Base-by-base conservation (phyloP, 2,888 invertebrate genomes). In the Abrostola triplasia region DNA sequence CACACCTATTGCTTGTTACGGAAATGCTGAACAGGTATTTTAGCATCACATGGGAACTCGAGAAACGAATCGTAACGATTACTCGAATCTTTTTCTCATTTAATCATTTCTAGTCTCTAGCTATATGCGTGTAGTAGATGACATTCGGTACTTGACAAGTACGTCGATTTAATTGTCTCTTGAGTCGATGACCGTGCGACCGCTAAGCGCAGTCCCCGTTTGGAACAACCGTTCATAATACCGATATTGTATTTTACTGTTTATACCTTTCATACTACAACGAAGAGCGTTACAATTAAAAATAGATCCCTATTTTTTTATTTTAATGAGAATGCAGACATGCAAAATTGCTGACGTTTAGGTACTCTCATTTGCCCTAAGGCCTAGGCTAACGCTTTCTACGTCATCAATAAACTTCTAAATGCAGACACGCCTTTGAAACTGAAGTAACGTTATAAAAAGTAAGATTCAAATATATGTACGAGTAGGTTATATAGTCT, bases 131-230 rank as follows among this genome's bases (percentile, higher is more conserved):
- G 69, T 74, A 77, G 68, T 64, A 76, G 76, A 73, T 79, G 72
- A 74, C 77, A 79, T 76, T 75, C 68, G 70, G 76, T 77, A 76
- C 77, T 84, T 84, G 81, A 81, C 85, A 84, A 76, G 81, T 83
- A 83, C 86, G 85, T 85, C 84, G 84, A 88, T 90, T 88, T 89
- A 90, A 90, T 92, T 91, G 89, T 88, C 88, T 81, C 79, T 67
- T 47, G 84, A 86, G 92, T 91, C 92, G 90, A 90, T 92, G 92
- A 92, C 92, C 92, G 91, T 88, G 83, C 77, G 82, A 86, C 87
- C 84, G 86, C 84, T 87, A 83, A 86, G 82, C 86, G 81, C 83
- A 84, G 67, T 80, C 75, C 80, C 72, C 77, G 72, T 64, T 77
- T 70, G 67, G 65, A 67, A 68, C 67, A 65, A 67, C 72, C 64